These are phyloP conservation scores for Bufo bufo DNA, from an alignment of 2,113 vertebrate species.

Conservation along the genomic window DNA sequence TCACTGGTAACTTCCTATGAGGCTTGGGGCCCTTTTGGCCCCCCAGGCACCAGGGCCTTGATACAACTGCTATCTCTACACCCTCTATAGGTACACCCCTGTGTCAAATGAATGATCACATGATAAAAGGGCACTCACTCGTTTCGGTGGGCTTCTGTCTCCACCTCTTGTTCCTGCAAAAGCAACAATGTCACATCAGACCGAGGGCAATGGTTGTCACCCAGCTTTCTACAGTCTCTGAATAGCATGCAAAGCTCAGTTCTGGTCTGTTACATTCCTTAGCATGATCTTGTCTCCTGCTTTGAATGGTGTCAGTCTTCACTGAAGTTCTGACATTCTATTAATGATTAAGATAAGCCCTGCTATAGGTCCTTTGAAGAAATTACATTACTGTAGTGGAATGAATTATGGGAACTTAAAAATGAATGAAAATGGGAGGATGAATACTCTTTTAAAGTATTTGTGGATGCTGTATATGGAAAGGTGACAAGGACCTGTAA, in stretches of 20 bases:
- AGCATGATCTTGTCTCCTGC: background rate
- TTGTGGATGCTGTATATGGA: too few species aligned
- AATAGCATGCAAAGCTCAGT: background rate
- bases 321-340: background rate
- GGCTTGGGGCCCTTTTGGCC: too few species aligned
- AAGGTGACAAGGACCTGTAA: too few species aligned
- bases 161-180: slow-evolving; percentile 30
- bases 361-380: too few species aligned
- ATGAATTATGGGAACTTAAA: background rate
- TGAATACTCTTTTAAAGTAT: too few species aligned
- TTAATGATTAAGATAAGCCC: background rate
- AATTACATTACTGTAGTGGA: background rate
- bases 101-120: background rate
- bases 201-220: background rate
- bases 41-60: too few species aligned
- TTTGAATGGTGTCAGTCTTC: background rate
- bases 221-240: background rate
- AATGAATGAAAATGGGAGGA: background rate
- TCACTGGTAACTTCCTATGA: too few species aligned
- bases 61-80: background rate
- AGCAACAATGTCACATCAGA: background rate
- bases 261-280: background rate
- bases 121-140: background rate
- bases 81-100: background rate
- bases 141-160: slow-evolving; percentile 27